Conservation (phyloP, 1,140 invertebrate genomes). For the Hyles euphorbiae region DNA sequence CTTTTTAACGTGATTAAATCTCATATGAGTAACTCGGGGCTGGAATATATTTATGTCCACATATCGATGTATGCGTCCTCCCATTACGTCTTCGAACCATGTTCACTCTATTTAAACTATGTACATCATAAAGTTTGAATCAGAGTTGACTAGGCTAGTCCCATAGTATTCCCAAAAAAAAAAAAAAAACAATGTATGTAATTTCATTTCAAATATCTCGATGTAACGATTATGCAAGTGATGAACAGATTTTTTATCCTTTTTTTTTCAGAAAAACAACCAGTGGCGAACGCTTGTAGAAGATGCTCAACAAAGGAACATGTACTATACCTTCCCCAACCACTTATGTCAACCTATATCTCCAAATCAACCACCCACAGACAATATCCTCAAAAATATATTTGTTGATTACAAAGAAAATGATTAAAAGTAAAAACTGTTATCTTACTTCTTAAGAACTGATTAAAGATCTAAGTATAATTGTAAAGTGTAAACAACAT, state of each 20-base stretch:
- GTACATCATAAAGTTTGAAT: background rate
- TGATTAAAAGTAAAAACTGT: too few species aligned
- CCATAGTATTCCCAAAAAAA: background rate
- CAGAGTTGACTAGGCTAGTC: background rate
- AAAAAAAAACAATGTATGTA: too few species aligned
- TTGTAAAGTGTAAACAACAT: too few species aligned
- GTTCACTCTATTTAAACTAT: background rate
- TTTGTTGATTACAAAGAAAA: background rate
- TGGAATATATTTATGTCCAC: background rate
- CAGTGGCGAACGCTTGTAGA: constrained; percentile 62
- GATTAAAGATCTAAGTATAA: too few species aligned
- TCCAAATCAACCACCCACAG: constrained; percentile 18
- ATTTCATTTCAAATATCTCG: too few species aligned
- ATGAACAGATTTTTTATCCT: constrained; percentile 9
- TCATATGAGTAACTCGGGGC: background rate
- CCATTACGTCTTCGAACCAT: background rate
- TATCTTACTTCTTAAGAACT: too few species aligned
- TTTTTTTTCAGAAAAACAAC: constrained; percentile 52
- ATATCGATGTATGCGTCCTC: too few species aligned
- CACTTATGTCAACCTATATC: constrained; percentile 40
- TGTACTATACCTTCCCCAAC: constrained; percentile 42
- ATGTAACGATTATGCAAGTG: background rate
- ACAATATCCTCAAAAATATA: constrained; percentile 39
- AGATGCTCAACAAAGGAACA: constrained; percentile 46
- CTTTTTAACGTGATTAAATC: background rate